These are phyloP conservation scores for Mustela erminea DNA, from an alignment of 2,797 vertebrate genomes.

Conservation along the genomic window DNA sequence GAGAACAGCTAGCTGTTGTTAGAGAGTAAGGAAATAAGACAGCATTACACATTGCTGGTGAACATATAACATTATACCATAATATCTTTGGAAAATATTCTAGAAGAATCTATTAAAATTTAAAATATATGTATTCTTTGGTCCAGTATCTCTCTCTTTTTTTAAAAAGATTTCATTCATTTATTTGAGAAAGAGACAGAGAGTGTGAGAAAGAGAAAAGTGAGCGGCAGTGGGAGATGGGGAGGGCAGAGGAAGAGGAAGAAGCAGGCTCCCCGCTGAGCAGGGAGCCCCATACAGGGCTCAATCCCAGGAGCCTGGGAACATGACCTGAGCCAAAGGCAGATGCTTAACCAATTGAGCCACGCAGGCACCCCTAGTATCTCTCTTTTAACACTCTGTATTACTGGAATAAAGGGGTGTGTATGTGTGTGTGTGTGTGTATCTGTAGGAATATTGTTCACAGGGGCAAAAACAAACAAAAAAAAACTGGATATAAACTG, in stretches of 20 bases:
- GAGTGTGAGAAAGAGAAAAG: too few relatives aligned
- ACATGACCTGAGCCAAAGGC: too few relatives aligned
- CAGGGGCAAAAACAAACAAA: background rate
- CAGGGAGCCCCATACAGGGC: too few relatives aligned
- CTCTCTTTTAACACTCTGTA: background rate
- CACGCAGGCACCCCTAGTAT: background rate
- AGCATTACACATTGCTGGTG: background rate
- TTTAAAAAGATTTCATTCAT: too few relatives aligned
- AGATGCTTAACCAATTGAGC: too few relatives aligned
- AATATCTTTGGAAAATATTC: background rate
- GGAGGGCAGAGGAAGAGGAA: too few relatives aligned
- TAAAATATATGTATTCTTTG: background rate
- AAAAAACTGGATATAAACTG: background rate
- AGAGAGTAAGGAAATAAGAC: background rate
- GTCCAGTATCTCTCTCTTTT: background rate
- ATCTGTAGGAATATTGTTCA: background rate
- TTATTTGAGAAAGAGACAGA: too few relatives aligned
- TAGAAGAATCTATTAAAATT: background rate
- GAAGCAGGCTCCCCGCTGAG: too few relatives aligned
- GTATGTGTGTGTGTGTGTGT: too few relatives aligned
- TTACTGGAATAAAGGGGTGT: background rate
- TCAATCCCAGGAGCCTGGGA: too few relatives aligned
- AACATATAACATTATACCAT: background rate
- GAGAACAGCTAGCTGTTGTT: background rate
- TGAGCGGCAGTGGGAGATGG: too few relatives aligned